Base-by-base conservation (phyloP, 2,888 invertebrate species). In the Aphrophora alni region DNA sequence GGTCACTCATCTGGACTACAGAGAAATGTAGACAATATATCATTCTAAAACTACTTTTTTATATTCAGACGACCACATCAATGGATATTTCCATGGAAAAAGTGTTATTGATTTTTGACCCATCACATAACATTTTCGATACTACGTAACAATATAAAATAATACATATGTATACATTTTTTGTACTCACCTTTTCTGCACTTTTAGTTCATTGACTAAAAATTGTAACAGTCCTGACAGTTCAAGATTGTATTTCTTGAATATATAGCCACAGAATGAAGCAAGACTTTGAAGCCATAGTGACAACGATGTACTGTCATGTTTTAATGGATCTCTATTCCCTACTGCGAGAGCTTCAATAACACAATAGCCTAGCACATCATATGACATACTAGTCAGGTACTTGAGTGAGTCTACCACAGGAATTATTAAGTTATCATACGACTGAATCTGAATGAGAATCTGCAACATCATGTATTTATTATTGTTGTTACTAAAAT, bases 371-470 rank as follows among this genome's bases (percentile, higher is more conserved):
- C 98, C 96, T 86, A 99, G 91, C 84, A 99, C 95, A 88, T 99
- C 99, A 87, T 98, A 97, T 0, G 98, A 98, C 81, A 99, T 90
- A 80, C 94, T 94, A 25, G 98, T 98, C 86, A 99, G 91, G 89
- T 97, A 99, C 89, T 98, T 98, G 82, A 99, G 90, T 0, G 98
- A 97, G 88, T 99, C 99, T 74, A 99, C 99, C 3, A 99, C 98
- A 0, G 99, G 99, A 38, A 88, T 94, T 86, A 98, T 98, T 83
- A 98, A 91, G 89, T 98, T 98, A 89, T 98, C 97, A 89, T 96
- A 98, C 59, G 95, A 92, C 90, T 98, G 97, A 83, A 98, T 96
- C 92, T 97, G 94, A 75, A 92, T 89, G 38, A 95, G 88, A 78
- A 93, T 91, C 77, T 77, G 77, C 59, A 8, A 70, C 27, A 69